phyloP scores from a whole-genome alignment of 2,888 invertebrate species.

The Nineta flava region DNA sequence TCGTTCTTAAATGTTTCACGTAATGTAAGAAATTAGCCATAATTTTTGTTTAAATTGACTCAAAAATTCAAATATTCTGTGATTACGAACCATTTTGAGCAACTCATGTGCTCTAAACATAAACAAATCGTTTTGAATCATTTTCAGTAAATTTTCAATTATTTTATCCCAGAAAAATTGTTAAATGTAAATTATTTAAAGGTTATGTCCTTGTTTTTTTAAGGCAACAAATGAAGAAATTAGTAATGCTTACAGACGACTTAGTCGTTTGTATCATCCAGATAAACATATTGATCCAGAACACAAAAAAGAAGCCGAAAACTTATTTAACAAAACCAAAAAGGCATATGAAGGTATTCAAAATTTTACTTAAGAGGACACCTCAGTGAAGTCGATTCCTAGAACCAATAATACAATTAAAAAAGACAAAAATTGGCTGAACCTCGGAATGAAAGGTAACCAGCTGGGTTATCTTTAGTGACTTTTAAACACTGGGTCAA shows the following conservation, averaged over 20 bases:
- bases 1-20: conserved; percentile 71
- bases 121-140: no score
- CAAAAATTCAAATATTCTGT: no score
- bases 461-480: no score
- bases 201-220: conserved; percentile 16
- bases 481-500: no score
- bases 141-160: not conserved
- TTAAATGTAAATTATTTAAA: conserved; percentile 1
- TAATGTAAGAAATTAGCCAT: conserved; percentile 42
- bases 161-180: not conserved
- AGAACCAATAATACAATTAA: conserved; percentile 7
- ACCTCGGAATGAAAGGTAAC: no score
- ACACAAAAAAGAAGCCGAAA: conserved; percentile 77
- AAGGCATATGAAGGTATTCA: conserved; percentile 74
- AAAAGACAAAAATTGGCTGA: no score
- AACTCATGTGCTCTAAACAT: not conserved
- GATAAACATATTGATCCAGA: conserved; percentile 82
- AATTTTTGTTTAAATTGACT: not conserved
- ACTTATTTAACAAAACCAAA: conserved; percentile 83
- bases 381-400: no score
- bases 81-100: no score
- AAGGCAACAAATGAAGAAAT: conserved; percentile 90
- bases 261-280: conserved; percentile 90
- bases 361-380: not conserved
- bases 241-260: conserved; percentile 76